phyloP scores from a whole-genome alignment of 1,140 invertebrate species.

The Brachionus asplanchnoidis region DNA sequence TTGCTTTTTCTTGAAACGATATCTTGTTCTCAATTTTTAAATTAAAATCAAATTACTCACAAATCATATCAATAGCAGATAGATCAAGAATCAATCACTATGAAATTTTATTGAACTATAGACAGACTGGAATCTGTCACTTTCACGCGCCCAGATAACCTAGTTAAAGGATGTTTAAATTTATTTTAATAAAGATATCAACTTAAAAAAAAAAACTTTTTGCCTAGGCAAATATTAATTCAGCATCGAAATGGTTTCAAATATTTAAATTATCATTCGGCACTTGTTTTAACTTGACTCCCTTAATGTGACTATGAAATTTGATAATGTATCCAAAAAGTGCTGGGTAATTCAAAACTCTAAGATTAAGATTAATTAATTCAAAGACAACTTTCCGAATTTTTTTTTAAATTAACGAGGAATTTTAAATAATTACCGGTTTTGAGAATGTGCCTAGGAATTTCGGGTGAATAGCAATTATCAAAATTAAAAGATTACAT shows the following conservation, averaged over 20 bases:
- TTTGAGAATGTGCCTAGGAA: background rate
- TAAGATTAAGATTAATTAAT: background rate
- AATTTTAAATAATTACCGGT: background rate
- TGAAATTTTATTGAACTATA: background rate
- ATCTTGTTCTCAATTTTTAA: background rate
- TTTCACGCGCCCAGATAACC: background rate
- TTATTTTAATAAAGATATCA: background rate
- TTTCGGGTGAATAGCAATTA: background rate
- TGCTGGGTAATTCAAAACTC: background rate
- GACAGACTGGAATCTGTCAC: background rate
- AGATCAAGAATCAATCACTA: background rate
- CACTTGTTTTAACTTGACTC: background rate
- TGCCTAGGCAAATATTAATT: background rate
- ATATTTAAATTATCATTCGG: background rate
- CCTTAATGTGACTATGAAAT: background rate
- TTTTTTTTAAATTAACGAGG: background rate
- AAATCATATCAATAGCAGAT: background rate
- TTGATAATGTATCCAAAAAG: background rate
- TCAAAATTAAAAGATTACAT: background rate
- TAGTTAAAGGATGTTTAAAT: background rate
- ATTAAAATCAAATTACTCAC: constrained; percentile 4
- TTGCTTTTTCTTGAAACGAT: background rate
- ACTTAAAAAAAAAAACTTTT: background rate
- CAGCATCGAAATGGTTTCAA: background rate
- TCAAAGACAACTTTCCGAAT: background rate